A percentile compares a stretch with the other conserved stretches of the same genome.
These are phyloP conservation scores for Sinentomon sp. DNA, from an alignment of 2,888 invertebrate genomes.

Conservation along the genomic window DNA sequence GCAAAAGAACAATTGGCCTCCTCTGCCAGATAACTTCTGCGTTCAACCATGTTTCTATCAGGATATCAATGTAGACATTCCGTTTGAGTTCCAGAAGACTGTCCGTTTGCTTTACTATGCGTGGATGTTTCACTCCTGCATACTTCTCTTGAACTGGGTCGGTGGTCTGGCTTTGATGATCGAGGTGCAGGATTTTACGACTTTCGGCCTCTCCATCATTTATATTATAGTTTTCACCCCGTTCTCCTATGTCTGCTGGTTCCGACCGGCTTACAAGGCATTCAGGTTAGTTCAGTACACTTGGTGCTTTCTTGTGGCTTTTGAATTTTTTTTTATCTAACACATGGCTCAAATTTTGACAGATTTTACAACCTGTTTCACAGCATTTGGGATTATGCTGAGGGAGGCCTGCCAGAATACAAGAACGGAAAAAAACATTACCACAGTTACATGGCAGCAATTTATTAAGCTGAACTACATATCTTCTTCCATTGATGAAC, in stretches of 20 bases:
- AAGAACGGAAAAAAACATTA: too few species aligned
- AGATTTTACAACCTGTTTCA: too few species aligned
- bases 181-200: constrained; percentile 29
- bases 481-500: too few species aligned
- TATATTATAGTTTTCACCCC: constrained; percentile 77
- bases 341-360: too few species aligned
- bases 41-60: constrained; percentile 97
- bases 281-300: constrained; percentile 40
- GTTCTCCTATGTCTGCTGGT: constrained; percentile 96
- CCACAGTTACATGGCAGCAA: too few species aligned
- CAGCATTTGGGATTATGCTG: too few species aligned
- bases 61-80: constrained; percentile 96
- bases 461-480: too few species aligned
- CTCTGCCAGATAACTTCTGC: constrained; percentile 70
- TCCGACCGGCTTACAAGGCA: constrained; percentile 94
- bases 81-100: constrained; percentile 83
- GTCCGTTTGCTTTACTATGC: constrained; percentile 82
- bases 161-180: constrained; percentile 55
- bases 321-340: constrained; percentile 3
- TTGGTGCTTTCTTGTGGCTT: constrained; percentile 1
- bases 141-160: constrained; percentile 58
- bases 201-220: constrained; percentile 65
- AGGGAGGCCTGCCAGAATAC: too few species aligned
- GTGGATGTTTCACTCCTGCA: constrained; percentile 78
- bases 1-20: constrained; percentile 91